Evolutionary conservation across 2,113 vertebrate species (phyloP), one percentile per base, ranked within the genome.

Genomic region (Anolis carolinensis): DNA sequence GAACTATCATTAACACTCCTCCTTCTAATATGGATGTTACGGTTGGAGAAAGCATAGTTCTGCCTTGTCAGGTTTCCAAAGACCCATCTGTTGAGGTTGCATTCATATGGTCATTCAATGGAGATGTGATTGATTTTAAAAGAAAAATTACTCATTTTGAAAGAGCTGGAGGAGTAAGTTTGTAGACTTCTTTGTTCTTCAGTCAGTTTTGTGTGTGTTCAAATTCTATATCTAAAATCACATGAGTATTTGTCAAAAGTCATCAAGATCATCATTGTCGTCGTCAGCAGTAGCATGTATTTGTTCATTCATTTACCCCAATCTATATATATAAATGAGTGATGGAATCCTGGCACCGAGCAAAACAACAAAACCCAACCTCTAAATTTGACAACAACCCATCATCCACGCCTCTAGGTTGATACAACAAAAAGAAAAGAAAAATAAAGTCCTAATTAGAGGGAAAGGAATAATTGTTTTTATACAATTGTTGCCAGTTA

Each of bases 41-140:
- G 0, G 97, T 97, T 75, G 98, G 98, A 1, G 97, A 98, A 95
- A 98, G 98, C 87, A 95, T 98, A 0, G 97, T 98, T 77, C 88
- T 98, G 50, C 97, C 98, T 0, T 98, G 98, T 81, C 97, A 98
- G 91, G 97, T 97, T 73, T 97, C 96, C 82, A 97, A 96, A 0
- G 98, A 99, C 90, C 96, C 96, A 2, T 97, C 97, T 0, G 27
- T 98, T 78, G 94, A 91, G 3, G 96, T 97, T 55, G 2, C 34
- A 0, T 98, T 98, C 92, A 95, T 96, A 0, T 98, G 98, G 98
- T 97, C 97, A 16, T 97, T 98, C 94, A 97, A 97, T 1, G 97
- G 97, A 50, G 95, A 96, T 72, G 76, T 93, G n/a, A 96, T 99
- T 9, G 96, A 98, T 90, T 93, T 98, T 86, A 95, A 85, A 86